Evolutionary conservation across 1,140 invertebrate species (phyloP).

Genomic region (Portunus trituberculatus): DNA sequence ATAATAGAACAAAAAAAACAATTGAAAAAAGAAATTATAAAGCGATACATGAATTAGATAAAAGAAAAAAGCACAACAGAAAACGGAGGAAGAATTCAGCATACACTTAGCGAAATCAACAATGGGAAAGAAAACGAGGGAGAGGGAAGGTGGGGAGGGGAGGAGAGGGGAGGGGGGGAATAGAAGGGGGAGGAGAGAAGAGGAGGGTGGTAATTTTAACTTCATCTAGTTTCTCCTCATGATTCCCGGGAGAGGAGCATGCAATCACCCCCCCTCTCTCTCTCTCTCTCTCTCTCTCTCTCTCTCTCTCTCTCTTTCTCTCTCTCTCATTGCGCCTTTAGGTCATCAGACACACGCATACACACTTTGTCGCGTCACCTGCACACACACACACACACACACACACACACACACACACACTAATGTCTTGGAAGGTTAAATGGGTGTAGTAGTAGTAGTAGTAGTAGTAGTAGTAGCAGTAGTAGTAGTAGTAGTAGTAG

Average conservation of each 20-base stretch:
- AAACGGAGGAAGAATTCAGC: background rate
- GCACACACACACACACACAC: background rate
- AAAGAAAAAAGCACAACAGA: background rate
- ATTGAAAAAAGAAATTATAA: background rate
- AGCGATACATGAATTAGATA: too few species aligned
- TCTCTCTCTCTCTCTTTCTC: background rate
- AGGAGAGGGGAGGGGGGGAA: too few species aligned
- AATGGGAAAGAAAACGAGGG: too few species aligned
- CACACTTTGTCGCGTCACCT: background rate
- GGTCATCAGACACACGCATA: background rate
- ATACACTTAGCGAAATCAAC: background rate
- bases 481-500: too few species aligned
- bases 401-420: too few species aligned
- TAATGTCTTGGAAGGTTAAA: background rate
- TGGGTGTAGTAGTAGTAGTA: background rate
- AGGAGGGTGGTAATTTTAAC: background rate
- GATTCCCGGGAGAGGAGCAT: too few species aligned
- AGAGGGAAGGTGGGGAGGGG: background rate
- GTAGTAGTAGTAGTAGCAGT: too few species aligned
- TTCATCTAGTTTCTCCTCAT: too few species aligned
- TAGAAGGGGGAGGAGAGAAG: too few species aligned
- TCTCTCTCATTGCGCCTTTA: background rate
- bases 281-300: background rate
- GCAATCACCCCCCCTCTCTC: background rate
- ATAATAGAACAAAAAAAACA: background rate